These are phyloP conservation scores for Rhizomys pruinosus DNA, from an alignment of 2,113 vertebrate genomes.

Conservation along the genomic window DNA sequence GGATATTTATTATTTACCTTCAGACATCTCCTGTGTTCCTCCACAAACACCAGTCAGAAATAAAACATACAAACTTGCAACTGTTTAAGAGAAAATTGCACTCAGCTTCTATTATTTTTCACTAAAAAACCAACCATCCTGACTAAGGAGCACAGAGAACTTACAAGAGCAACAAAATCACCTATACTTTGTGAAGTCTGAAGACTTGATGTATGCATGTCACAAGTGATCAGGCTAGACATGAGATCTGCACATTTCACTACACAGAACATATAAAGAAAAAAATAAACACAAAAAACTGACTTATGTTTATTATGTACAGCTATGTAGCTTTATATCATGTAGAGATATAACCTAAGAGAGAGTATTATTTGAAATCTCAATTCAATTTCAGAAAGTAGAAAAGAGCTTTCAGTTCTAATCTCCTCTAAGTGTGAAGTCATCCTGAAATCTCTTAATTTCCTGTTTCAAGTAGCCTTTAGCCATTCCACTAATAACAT, in stretches of 20 bases:
- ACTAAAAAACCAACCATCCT: neutral
- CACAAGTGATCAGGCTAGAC: neutral
- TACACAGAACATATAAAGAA: neutral
- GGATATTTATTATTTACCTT: neutral
- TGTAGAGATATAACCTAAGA: neutral
- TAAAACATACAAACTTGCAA: neutral
- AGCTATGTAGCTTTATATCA: neutral
- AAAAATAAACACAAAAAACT: neutral
- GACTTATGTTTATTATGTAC: neutral
- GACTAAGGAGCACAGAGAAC: neutral
- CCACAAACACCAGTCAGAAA: neutral
- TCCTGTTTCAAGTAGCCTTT: neutral
- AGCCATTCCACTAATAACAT: neutral
- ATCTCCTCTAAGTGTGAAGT: neutral
- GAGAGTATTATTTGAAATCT: neutral
- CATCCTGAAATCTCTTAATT: neutral
- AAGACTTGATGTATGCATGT: neutral
- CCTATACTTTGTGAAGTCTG: too few relatives aligned
- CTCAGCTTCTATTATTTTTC: neutral
- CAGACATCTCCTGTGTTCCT: neutral
- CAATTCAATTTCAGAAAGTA: neutral
- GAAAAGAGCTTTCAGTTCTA: neutral
- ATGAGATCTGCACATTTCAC: neutral
- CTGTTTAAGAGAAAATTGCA: neutral
- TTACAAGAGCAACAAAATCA: neutral